These are phyloP conservation scores for Panorpa germanica DNA, from an alignment of 2,888 invertebrate species.

Conservation along the genomic window DNA sequence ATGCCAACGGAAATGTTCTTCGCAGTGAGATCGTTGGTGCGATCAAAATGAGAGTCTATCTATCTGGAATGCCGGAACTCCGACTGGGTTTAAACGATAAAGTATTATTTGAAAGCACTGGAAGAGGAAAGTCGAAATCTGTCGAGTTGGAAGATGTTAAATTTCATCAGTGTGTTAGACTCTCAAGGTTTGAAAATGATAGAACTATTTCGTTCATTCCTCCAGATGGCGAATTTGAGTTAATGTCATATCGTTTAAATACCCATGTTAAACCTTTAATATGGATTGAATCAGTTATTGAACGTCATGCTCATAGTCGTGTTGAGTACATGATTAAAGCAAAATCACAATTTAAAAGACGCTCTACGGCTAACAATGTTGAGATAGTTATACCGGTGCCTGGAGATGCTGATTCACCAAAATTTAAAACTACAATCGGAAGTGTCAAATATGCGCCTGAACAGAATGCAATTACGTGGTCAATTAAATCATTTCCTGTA, in stretches of 20 bases:
- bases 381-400: slow-evolving; percentile 94
- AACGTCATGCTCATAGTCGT: slow-evolving; percentile 89
- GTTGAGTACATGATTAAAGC: slow-evolving; percentile 99
- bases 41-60: slow-evolving; percentile 95
- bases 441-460: slow-evolving; percentile 96
- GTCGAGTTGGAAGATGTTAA: slow-evolving; percentile 98
- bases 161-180: slow-evolving; percentile 93
- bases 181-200: slow-evolving; percentile 95
- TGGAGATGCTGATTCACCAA: slow-evolving; percentile 94
- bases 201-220: slow-evolving; percentile 97
- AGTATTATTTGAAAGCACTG: slow-evolving; percentile 93
- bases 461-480: slow-evolving; percentile 93
- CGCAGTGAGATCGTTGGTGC: slow-evolving; percentile 96
- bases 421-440: slow-evolving; percentile 94
- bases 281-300: slow-evolving; percentile 98
- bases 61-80: slow-evolving; percentile 97
- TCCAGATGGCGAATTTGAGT: slow-evolving; percentile 96
- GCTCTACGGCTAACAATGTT: slow-evolving; percentile 97
- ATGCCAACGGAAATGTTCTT: slow-evolving; percentile 91
- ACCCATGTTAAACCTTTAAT: slow-evolving; percentile 95
- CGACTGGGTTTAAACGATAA: slow-evolving; percentile 94
- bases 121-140: slow-evolving; percentile 91
- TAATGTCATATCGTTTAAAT: slow-evolving; percentile 94
- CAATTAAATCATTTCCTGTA: slow-evolving; percentile 83
- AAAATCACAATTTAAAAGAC: slow-evolving; percentile 91